A percentile compares a stretch with the other conserved stretches of the same genome.
phyloP scores from a whole-genome alignment of 2,888 invertebrate species.

The Lottia gigantea region DNA sequence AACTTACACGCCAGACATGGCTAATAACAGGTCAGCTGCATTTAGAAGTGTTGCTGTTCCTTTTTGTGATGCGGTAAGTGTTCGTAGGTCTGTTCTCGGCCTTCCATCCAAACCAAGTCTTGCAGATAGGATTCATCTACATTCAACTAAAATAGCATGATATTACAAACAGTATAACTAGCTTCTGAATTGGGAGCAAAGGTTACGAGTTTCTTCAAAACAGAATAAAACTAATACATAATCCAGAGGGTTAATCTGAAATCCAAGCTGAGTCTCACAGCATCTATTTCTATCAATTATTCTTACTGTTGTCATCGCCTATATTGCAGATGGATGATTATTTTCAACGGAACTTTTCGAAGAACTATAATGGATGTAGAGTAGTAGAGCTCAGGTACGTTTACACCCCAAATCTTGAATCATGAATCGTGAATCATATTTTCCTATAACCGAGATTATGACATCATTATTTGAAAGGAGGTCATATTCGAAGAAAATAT shows the following conservation, averaged over 20 bases:
- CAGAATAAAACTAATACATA: too few species aligned
- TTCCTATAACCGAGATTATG: too few species aligned
- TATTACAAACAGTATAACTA: too few species aligned
- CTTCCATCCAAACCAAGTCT: neutral
- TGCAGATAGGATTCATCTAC: too few species aligned
- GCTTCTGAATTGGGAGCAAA: too few species aligned
- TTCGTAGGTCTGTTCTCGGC: neutral
- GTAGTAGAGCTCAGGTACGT: conserved; percentile 24
- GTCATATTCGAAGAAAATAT: too few species aligned
- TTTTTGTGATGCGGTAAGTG: conserved; percentile 32
- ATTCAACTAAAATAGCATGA: too few species aligned
- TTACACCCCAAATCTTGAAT: neutral
- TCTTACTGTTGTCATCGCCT: too few species aligned
- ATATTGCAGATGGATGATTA: conserved; percentile 24
- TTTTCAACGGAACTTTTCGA: conserved; percentile 18
- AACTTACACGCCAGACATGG: conserved; percentile 28
- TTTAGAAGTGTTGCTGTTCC: conserved; percentile 27
- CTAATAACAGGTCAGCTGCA: conserved; percentile 22
- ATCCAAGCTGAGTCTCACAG: neutral
- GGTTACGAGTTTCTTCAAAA: too few species aligned
- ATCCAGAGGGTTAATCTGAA: neutral
- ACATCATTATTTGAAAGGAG: too few species aligned
- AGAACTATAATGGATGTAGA: conserved; percentile 21
- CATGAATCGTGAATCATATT: too few species aligned
- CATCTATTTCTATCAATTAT: too few species aligned